Percentiles rank a stretch among this genome's conserved stretches.
Conservation (phyloP, 2,113 vertebrate species). For the Microcebus murinus region DNA sequence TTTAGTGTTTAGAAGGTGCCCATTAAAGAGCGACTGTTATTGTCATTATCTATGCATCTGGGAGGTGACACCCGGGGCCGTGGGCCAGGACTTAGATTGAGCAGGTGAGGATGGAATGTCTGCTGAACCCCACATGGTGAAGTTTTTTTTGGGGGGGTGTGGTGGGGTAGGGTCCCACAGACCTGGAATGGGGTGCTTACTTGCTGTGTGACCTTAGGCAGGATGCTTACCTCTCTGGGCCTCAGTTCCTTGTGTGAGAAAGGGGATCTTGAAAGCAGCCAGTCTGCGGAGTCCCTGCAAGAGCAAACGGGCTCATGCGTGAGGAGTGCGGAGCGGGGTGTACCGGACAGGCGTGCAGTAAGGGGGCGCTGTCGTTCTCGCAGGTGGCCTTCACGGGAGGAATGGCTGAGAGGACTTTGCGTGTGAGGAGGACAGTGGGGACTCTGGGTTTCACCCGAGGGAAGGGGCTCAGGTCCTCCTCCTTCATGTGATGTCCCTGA, state of each 20-base stretch:
- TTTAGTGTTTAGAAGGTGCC: neutral
- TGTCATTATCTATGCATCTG: neutral
- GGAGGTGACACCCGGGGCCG: neutral
- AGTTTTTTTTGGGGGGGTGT: neutral
- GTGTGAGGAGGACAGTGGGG: fast-evolving
- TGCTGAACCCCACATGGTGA: neutral
- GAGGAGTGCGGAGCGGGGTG: neutral
- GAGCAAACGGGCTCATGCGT: neutral
- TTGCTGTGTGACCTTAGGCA: neutral
- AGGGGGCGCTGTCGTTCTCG: no score
- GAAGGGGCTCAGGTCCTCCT: neutral
- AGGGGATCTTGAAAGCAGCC: neutral
- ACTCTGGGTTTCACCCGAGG: neutral
- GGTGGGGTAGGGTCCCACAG: neutral
- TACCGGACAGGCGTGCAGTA: fast-evolving
- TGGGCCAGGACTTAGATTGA: neutral
- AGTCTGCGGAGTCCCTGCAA: neutral
- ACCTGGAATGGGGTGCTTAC: neutral
- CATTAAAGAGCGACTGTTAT: fast-evolving
- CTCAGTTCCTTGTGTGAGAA: neutral
- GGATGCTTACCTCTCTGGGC: neutral
- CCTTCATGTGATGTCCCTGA: neutral
- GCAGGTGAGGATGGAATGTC: neutral
- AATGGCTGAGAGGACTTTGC: neutral
- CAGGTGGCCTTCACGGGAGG: neutral